These are phyloP conservation scores for Hypomesus transpacificus DNA, from an alignment of 2,113 vertebrate species.

Conservation along the genomic window DNA sequence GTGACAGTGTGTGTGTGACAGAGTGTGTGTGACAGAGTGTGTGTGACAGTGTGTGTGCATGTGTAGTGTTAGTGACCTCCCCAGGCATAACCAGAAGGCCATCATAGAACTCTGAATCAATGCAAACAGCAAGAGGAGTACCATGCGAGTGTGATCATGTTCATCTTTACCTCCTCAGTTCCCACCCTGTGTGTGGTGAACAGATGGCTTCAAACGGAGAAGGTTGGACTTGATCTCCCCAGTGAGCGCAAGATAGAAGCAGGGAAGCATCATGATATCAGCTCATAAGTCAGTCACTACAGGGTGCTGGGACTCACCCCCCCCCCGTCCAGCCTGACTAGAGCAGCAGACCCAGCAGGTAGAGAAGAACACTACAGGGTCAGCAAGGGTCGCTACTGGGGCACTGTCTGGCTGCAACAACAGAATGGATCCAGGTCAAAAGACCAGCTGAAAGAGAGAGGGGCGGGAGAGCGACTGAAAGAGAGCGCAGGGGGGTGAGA, in stretches of 20 bases:
- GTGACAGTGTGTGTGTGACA: constrained; percentile 16
- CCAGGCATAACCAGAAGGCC: no score
- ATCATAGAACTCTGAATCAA: background rate
- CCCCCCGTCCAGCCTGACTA: no score
- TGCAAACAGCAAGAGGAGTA: background rate
- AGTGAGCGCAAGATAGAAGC: no score
- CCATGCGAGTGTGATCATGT: background rate
- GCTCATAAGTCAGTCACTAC: no score
- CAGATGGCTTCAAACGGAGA: no score
- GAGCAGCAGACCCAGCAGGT: no score
- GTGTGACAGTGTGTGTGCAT: background rate
- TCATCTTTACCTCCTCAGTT: background rate
- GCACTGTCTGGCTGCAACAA: background rate
- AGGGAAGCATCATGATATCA: no score
- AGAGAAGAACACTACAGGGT: no score
- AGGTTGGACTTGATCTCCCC: no score
- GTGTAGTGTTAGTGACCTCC: background rate
- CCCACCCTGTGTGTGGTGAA: background rate
- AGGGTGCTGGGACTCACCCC: no score
- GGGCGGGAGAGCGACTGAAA: background rate
- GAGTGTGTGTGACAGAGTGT: constrained; percentile 3
- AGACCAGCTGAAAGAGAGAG: background rate
- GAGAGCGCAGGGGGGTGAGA: background rate
- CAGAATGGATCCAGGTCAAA: background rate
- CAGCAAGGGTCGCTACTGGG: no score